Base-by-base conservation (phyloP, 2,888 invertebrate genomes). In the Limnephilus lunatus region DNA sequence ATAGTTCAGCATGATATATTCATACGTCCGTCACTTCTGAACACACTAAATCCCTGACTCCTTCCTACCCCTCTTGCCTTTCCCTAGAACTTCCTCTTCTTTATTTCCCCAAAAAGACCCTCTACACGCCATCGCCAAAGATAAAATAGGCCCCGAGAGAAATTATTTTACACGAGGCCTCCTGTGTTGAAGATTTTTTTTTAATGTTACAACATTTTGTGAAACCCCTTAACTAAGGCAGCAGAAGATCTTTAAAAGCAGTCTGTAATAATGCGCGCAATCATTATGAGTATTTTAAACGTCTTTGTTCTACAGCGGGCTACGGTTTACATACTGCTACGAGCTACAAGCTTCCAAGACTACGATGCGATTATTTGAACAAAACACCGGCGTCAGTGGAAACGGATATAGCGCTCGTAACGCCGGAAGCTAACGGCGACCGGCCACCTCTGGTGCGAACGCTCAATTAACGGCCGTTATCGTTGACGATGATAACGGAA, bases 381-480 rank as follows among this genome's bases (percentile, higher is more conserved):
- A 44, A 44, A 86, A n/a, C 44, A 5, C n/a, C 9, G 39, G 85
- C 85, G 35, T 85, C 89, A 85, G 82, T 82, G 89, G 89, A 88
- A 89, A 30, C 91, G 92, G 91, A 91, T 91, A 90, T 90, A 48
- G 89, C 89, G 89, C 89, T 91, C 88, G 91, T 91, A 88, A 81
- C 68, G 81, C 44, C 88, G 91, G 83, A 91, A 88, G 88, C 48
- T 82, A 91, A 68, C 88, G 91, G 81, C 88, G 91, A 81, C 91
- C 87, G 88, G 82, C 82, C 48, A 87, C 82, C 87, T 88, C 88
- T 86, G 30, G 83, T 68, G 91, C 68, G 53, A 91, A 91, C 81
- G 88, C 91, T 86, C 91, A 91, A 91, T 91, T 91, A 91, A 91
- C 88, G 88, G 68, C 88, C 88, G 91, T 88, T 91, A 83, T 82